phyloP scores from a whole-genome alignment of 2,888 invertebrate species.

The Xylocampa areola region DNA sequence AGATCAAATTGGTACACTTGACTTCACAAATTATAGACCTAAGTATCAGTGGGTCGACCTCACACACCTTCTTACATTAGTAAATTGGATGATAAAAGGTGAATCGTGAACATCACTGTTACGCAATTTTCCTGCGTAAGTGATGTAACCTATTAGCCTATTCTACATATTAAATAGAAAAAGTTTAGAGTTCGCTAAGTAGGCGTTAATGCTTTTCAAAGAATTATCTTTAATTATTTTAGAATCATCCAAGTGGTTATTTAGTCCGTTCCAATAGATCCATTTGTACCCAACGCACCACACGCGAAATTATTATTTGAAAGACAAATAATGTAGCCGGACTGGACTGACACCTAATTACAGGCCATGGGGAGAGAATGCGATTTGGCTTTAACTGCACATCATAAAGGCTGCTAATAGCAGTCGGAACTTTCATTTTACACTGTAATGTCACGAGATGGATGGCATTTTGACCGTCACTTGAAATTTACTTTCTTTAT shows the following conservation, averaged over 20 bases:
- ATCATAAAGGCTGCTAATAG: constrained; percentile 38
- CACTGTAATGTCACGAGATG: constrained; percentile 14
- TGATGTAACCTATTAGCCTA: not conserved
- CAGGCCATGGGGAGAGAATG: constrained; percentile 25
- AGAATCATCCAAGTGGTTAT: too few species aligned
- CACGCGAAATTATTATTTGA: too few species aligned
- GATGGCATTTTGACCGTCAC: constrained; percentile 24
- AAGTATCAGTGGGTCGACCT: constrained; percentile 1
- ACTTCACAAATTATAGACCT: constrained; percentile 15
- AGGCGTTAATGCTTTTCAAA: too few species aligned
- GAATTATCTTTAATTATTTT: too few species aligned
- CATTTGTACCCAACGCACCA: too few species aligned
- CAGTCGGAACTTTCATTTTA: constrained; percentile 16
- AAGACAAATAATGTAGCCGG: constrained; percentile 1
- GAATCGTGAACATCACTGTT: constrained; percentile 21
- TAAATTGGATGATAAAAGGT: constrained; percentile 46
- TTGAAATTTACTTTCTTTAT: constrained; percentile 32
- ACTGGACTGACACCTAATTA: constrained; percentile 31
- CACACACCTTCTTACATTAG: constrained; percentile 33
- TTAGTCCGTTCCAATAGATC: too few species aligned
- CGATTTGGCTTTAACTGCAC: constrained; percentile 32
- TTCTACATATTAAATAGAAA: not conserved
- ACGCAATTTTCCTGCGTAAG: constrained; percentile 22
- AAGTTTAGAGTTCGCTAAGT: not conserved
- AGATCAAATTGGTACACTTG: constrained; percentile 1